Evolutionary conservation across 2,113 vertebrate species (phyloP).

Genomic region (Xerus inauris): DNA sequence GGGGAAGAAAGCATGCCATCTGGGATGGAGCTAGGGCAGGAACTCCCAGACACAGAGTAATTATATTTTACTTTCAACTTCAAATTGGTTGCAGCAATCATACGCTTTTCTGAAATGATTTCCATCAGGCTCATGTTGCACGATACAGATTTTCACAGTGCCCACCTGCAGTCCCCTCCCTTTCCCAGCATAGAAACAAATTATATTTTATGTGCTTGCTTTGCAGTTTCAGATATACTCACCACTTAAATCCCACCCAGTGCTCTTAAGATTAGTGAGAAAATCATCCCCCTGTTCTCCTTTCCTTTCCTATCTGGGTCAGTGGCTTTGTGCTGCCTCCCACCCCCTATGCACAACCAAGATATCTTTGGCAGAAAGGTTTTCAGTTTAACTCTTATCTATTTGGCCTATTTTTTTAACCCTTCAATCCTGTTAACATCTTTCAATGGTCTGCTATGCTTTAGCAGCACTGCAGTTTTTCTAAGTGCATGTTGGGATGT

Average conservation of each 20-base stretch:
- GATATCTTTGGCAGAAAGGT: not conserved
- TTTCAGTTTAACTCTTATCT: not conserved
- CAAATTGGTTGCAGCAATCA: constrained; percentile 68
- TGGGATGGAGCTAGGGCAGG: not conserved
- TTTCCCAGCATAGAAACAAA: constrained; percentile 37
- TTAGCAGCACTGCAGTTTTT: not conserved
- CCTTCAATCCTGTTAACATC: fast-evolving
- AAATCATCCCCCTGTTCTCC: not conserved
- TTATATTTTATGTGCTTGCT: constrained; percentile 61
- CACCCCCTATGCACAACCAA: fast-evolving
- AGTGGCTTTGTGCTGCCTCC: not conserved
- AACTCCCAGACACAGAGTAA: constrained; percentile 41
- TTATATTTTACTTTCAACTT: constrained; percentile 52
- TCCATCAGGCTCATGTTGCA: constrained; percentile 53
- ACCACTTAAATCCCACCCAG: constrained; percentile 41
- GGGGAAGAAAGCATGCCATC: not conserved
- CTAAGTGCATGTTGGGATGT: fast-evolving
- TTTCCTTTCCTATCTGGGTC: constrained; percentile 47
- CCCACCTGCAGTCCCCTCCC: constrained; percentile 66
- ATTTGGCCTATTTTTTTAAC: not conserved
- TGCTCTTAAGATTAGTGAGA: constrained; percentile 57
- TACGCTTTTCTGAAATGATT: constrained; percentile 51
- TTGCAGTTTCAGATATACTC: constrained; percentile 54
- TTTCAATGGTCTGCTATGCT: not conserved
- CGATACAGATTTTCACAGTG: constrained; percentile 17